Evolutionary conservation across 2,888 invertebrate genomes (phyloP).

Genomic region (Phaedon cochleariae): DNA sequence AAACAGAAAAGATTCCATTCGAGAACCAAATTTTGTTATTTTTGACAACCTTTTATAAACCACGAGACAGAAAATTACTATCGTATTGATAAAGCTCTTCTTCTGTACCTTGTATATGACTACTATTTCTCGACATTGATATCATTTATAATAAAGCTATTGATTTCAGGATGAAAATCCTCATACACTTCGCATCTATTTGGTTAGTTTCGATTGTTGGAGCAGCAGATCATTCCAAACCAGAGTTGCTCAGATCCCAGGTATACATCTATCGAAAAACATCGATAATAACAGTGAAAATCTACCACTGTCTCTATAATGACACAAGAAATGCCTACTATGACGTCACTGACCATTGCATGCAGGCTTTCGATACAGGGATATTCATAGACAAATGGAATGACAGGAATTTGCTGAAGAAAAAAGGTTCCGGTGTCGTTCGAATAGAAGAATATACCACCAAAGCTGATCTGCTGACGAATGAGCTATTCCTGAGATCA

Average conservation of each 20-base stretch:
- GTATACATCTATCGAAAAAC: slow-evolving; percentile 22
- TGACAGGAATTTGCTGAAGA: neutral
- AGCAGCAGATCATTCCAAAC: slow-evolving; percentile 13
- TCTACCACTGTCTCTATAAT: slow-evolving; percentile 22
- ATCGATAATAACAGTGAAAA: slow-evolving; percentile 20
- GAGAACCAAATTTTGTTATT: no score
- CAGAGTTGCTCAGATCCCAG: slow-evolving; percentile 6
- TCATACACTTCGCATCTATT: neutral
- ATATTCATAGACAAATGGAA: slow-evolving; percentile 22
- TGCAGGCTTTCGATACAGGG: slow-evolving; percentile 22
- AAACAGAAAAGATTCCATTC: no score
- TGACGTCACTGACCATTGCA: slow-evolving; percentile 23
- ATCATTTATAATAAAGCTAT: no score
- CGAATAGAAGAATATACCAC: slow-evolving; percentile 22
- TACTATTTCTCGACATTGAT: no score
- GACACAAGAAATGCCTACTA: slow-evolving; percentile 19
- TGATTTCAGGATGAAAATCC: neutral
- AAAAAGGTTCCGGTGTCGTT: slow-evolving; percentile 13
- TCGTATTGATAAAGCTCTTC: no score
- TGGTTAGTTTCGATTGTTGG: neutral
- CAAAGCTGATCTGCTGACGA: slow-evolving; percentile 20
- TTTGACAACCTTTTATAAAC: no score
- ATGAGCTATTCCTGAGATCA: slow-evolving; percentile 18
- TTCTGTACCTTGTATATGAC: no score
- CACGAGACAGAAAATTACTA: no score